phyloP scores from a whole-genome alignment of 2,888 invertebrate genomes.

The Cephus nigrinus region DNA sequence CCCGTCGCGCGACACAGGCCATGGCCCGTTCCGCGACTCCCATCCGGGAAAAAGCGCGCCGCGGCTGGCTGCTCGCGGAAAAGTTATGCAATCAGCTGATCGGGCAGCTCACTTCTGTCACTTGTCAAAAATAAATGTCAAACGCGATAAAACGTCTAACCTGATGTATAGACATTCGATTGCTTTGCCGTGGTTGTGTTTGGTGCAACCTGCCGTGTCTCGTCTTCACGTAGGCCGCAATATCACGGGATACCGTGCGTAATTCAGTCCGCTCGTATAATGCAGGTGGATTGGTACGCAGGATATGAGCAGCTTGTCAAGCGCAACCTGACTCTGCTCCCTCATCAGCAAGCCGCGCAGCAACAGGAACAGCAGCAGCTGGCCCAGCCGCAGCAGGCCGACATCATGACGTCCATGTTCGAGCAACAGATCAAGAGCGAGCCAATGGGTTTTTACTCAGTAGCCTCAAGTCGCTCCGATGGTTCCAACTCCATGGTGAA shows the following conservation, averaged over 20 bases:
- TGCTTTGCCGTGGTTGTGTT: background rate
- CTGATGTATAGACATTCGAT: conserved; percentile 32
- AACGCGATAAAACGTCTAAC: conserved; percentile 43
- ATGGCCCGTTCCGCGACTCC: conserved; percentile 28
- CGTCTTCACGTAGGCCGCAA: background rate
- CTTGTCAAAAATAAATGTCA: conserved; percentile 66
- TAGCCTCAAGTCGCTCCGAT: conserved; percentile 64
- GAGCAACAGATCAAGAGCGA: conserved; percentile 79
- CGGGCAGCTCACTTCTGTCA: conserved; percentile 60
- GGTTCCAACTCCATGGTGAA: conserved; percentile 65
- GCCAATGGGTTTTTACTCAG: conserved; percentile 74
- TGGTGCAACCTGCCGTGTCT: background rate
- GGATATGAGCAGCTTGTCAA: conserved; percentile 68
- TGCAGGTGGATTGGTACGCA: conserved; percentile 66
- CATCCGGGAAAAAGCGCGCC: conserved; percentile 15
- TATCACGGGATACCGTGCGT: background rate
- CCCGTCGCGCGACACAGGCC: conserved; percentile 26
- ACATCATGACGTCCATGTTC: conserved; percentile 71
- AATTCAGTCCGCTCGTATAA: conserved; percentile 29
- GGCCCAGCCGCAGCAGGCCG: conserved; percentile 47
- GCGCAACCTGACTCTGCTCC: conserved; percentile 67
- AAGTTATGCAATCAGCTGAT: conserved; percentile 67
- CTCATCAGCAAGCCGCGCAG: conserved; percentile 55
- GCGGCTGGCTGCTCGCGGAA: conserved; percentile 40
- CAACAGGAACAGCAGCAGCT: conserved; percentile 47